Evolutionary conservation across 2,113 vertebrate genomes (phyloP).

Genomic region (Tragelaphus strepsiceros): DNA sequence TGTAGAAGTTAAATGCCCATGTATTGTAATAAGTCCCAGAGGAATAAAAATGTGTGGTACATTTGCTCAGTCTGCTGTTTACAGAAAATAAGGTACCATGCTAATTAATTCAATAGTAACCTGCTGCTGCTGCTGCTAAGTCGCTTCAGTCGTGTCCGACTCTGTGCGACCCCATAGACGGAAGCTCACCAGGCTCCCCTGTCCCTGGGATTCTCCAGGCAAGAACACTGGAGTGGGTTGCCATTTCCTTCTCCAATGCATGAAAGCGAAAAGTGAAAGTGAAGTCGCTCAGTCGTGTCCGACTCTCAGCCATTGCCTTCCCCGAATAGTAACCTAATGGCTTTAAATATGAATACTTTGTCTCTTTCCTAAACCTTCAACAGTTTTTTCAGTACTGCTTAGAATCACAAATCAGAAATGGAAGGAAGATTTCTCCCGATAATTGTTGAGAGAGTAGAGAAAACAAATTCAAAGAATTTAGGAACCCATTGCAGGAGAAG

Average conservation of each 20-base stretch:
- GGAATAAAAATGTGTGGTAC: not conserved
- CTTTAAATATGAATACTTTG: not conserved
- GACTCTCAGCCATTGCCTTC: too few species aligned
- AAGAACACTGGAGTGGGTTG: too few species aligned
- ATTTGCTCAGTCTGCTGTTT: constrained; percentile 26
- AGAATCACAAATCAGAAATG: not conserved
- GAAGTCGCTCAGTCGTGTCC: too few species aligned
- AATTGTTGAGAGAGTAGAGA: not conserved
- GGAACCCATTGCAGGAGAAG: not conserved
- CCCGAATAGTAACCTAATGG: not conserved
- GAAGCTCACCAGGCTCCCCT: too few species aligned
- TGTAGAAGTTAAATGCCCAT: constrained; percentile 34
- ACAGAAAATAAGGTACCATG: constrained; percentile 2
- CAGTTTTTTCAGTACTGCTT: constrained; percentile 4
- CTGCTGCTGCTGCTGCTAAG: too few species aligned
- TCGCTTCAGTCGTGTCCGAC: too few species aligned
- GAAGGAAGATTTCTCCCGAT: not conserved
- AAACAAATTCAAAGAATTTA: not conserved
- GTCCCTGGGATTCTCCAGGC: too few species aligned
- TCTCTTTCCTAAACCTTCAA: not conserved
- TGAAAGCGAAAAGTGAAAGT: too few species aligned
- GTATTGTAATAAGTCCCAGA: constrained; percentile 31
- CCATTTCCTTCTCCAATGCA: too few species aligned
- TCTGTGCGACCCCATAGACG: too few species aligned
- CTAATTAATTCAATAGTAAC: constrained; percentile 13